Percentiles rank a stretch among this genome's conserved stretches.
Evolutionary conservation across 2,888 invertebrate species (phyloP).

Genomic region (Apamea epomidion): DNA sequence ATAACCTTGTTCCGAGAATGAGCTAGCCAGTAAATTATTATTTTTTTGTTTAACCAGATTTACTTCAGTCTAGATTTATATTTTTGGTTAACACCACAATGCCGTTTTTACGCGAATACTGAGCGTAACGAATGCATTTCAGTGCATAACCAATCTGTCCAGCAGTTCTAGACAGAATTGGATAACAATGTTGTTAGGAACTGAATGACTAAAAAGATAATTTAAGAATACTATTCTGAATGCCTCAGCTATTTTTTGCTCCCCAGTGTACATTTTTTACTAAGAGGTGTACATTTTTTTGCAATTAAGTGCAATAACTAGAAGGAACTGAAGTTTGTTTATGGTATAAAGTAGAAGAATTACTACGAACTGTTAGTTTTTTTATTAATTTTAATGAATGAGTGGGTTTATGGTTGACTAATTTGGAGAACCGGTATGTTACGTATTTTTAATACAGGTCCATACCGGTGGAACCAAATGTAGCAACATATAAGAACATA

Average conservation of each 20-base stretch:
- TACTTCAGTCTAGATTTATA: conserved; percentile 23
- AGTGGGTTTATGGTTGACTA: conserved; percentile 26
- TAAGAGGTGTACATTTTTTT: conserved; percentile 27
- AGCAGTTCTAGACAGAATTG: conserved; percentile 26
- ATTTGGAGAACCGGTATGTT: conserved; percentile 51
- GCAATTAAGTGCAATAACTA: conserved; percentile 29
- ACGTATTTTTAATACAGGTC: conserved; percentile 33
- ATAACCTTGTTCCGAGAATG: conserved; percentile 4
- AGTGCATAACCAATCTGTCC: conserved; percentile 47
- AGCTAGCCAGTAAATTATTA: not conserved
- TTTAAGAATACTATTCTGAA: conserved; percentile 53
- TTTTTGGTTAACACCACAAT: conserved; percentile 32
- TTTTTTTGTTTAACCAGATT: not conserved
- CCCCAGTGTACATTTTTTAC: conserved; percentile 33
- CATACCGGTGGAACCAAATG: conserved; percentile 12
- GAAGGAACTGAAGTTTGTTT: conserved; percentile 41
- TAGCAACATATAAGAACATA: conserved; percentile 24
- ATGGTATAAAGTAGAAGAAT: conserved; percentile 1
- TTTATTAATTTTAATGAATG: conserved; percentile 47
- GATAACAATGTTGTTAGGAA: conserved; percentile 55
- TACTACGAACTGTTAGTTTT: conserved; percentile 11
- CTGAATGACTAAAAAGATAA: conserved; percentile 34
- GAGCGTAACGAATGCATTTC: conserved; percentile 54
- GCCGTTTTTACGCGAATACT: conserved; percentile 41
- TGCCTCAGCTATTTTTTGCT: conserved; percentile 35